A percentile compares a stretch with the other conserved stretches of the same genome.
These are phyloP conservation scores for Struthidea cinerea DNA, from an alignment of 2,113 vertebrate genomes.

Conservation along the genomic window DNA sequence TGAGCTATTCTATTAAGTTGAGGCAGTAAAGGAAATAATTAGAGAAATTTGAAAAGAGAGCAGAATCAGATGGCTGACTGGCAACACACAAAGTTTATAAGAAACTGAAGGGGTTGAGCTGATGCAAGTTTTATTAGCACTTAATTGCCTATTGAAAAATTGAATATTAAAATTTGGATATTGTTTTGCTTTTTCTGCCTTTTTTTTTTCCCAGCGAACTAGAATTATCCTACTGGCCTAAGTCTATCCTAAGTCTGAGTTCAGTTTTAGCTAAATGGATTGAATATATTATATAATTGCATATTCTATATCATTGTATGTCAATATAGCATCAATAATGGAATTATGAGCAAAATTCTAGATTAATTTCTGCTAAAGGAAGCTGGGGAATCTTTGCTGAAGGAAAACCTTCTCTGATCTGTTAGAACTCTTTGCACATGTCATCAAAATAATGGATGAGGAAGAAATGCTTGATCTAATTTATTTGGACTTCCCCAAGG, in stretches of 20 bases:
- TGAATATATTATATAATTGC: background rate
- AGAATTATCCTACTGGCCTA: background rate
- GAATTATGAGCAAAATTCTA: background rate
- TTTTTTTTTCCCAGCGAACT: background rate
- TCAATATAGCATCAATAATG: background rate
- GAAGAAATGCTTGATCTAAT: background rate
- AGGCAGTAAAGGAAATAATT: background rate
- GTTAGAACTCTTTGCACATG: background rate
- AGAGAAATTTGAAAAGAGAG: background rate
- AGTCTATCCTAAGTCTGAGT: background rate
- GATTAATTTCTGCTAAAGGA: background rate
- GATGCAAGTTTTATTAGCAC: background rate
- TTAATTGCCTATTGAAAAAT: background rate
- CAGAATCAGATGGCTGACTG: background rate
- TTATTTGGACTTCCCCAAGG: background rate
- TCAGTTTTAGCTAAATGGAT: background rate
- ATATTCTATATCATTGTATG: background rate
- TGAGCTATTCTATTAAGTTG: background rate
- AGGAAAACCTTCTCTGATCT: background rate
- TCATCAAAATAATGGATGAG: slow-evolving; percentile 4
- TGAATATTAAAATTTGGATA: background rate
- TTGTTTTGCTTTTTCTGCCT: background rate
- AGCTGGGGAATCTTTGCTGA: background rate
- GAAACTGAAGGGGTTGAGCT: background rate
- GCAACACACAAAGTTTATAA: background rate